Base-by-base conservation (phyloP, 2,113 vertebrate genomes). In the Halcyon malimbica region DNA sequence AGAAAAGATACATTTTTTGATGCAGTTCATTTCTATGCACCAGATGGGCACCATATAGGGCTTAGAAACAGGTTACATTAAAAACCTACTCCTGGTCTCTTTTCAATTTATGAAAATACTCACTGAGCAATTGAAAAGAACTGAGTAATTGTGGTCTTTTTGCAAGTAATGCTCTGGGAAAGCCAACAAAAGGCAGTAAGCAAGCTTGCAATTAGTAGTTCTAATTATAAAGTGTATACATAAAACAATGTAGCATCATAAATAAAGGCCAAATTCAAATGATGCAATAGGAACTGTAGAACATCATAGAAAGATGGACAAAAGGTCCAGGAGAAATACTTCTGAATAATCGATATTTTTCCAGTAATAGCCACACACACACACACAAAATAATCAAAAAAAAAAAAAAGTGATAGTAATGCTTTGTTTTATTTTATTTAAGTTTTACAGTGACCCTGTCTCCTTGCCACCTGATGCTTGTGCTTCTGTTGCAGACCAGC, bases 121-220 rank as follows among this genome's bases (percentile, higher is more conserved):
- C 76, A 42, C 26, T 6, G 5, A 90, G 76, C 63, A 86, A 79
- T 14, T 83, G 88, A 78, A 87, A 89, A 93, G 83, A 87, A 75
- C 48, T 86, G 75, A 78, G 64, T 74, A 94, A 93, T 67, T 88
- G 77, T 53, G 39, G 94, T 68, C 50, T 79, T 92, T 95, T 31
- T 84, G 57, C 91, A 93, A 75, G 74, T 93, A 88, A 65, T 93
- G 56, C 51, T 71, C 68, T 87, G 65, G 69, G 94, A 94, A 90
- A 89, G 80, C 56, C 88, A 89, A 75, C 80, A 60, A 21, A 83
- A 87, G 57, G 94, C 85, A 93, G 81, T 8, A 91, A 82, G 69
- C 83, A 84, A 95, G 60, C 50, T 82, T 89, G 92, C 89, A 96
- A 94, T 96, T 93, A 95, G 88, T 92, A 96, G 68, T 86, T 93